Base-by-base conservation (phyloP, 2,797 vertebrate genomes). In the Artibeus jamaicensis region DNA sequence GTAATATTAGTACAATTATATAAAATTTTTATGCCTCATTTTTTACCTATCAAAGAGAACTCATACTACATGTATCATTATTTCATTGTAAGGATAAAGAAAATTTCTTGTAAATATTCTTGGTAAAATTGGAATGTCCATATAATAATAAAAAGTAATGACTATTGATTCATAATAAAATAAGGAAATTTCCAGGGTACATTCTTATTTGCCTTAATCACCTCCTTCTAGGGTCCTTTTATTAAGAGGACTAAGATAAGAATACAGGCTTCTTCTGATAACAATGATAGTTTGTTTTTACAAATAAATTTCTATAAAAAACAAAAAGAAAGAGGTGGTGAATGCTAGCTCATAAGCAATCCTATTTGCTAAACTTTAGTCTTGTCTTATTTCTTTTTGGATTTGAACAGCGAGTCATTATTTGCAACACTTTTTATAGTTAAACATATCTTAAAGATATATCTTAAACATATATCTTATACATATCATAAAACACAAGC, bases 151-250 rank as follows among this genome's bases (percentile, higher is more conserved):
- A 65, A 18, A 65, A 32, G 14, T 32, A 74, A 57, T 57, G n/a
- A 68, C 85, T 84, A 79, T 12, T 39, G 71, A 95, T 50, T 94
- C 26, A 42, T 84, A 90, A 84, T 74, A 95, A 85, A 94, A 55
- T 26, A 59, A 24, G 85, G n/a, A 91, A 76, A 24, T 79, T 84
- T 85, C 6, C 11, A 55, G 57, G 34, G 18, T 62, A 89, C 0
- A 73, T 9, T 4, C 0, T 26, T 53, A 44, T 8, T 12, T 53
- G 9, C 1, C 22, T 12, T 53, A 22, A 86, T 46, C 1, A 21
- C 59, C 12, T 68, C 26, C 4, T 74, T 71, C 10, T 12, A 34
- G 6, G 15, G 2, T 71, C 10, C 14, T 90, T 84, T 81, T 50
- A 71, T 53, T 53, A 6, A 77, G 48, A 34, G 37, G 42, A 32